These are phyloP conservation scores for Chalcis sispes DNA, from an alignment of 2,888 invertebrate species.

Conservation along the genomic window DNA sequence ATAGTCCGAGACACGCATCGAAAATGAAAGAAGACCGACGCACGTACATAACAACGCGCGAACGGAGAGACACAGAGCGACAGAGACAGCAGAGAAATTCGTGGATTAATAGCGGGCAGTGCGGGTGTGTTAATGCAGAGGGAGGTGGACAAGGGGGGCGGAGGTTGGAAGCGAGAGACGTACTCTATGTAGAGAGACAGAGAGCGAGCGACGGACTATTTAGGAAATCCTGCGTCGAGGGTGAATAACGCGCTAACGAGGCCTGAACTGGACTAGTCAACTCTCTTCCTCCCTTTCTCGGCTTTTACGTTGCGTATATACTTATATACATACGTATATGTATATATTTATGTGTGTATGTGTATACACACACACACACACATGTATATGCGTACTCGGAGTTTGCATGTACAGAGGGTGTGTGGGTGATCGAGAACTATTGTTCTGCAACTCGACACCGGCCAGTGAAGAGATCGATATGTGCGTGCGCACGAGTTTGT, in stretches of 20 bases:
- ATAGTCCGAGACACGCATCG: too few relatives aligned
- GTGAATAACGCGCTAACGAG: slow-evolving; percentile 58
- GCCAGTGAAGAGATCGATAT: slow-evolving; percentile 13
- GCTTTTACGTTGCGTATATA: not conserved
- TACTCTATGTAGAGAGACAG: too few relatives aligned
- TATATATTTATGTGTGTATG: not conserved
- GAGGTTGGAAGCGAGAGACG: too few relatives aligned
- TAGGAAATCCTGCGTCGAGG: slow-evolving; percentile 57
- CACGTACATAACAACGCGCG: not conserved
- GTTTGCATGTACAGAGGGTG: slow-evolving; percentile 4
- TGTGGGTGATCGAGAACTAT: slow-evolving; percentile 14
- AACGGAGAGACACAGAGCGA: slow-evolving; percentile 1
- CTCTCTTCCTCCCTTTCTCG: slow-evolving; percentile 14
- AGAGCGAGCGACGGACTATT: slow-evolving; percentile 44
- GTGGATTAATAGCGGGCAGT: slow-evolving; percentile 29
- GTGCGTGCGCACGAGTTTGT: too few relatives aligned
- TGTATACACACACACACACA: too few relatives aligned
- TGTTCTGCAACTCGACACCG: slow-evolving; percentile 17
- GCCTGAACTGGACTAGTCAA: slow-evolving; percentile 29
- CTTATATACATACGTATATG: not conserved
- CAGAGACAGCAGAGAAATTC: slow-evolving; percentile 11
- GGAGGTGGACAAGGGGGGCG: not conserved
- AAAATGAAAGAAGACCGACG: too few relatives aligned
- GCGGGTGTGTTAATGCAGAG: not conserved
- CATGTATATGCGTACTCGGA: not conserved